phyloP scores from a whole-genome alignment of 2,113 vertebrate genomes.

The Tapirus terrestris region DNA sequence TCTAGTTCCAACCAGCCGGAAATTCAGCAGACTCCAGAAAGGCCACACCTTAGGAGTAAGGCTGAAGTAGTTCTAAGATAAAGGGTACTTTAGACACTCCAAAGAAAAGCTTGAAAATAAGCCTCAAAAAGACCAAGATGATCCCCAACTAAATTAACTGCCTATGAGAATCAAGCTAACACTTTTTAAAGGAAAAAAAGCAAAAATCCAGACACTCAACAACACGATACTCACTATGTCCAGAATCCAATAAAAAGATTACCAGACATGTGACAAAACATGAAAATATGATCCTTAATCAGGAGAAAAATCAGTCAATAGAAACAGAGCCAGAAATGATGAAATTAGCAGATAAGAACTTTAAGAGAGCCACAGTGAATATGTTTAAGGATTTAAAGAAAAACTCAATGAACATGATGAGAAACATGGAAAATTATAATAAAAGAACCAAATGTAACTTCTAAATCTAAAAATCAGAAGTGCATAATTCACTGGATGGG shows the following conservation, averaged over 20 bases:
- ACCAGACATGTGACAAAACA: neutral
- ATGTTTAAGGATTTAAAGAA: constrained; percentile 20
- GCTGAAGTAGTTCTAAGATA: neutral
- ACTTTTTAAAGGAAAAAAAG: neutral
- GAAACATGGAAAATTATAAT: constrained; percentile 12
- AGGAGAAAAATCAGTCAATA: neutral
- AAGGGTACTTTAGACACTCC: neutral
- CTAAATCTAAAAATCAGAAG: neutral
- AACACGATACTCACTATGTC: neutral
- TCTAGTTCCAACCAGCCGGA: neutral
- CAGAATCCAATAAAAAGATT: neutral
- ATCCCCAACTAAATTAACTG: neutral
- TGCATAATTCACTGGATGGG: neutral
- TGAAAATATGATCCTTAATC: neutral
- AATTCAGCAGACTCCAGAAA: neutral
- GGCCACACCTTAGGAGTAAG: neutral
- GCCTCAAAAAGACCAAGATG: neutral
- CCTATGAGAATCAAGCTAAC: neutral
- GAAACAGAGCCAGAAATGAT: neutral
- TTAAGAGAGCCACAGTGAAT: neutral
- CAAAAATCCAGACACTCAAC: neutral
- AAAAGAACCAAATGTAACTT: neutral
- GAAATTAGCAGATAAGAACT: neutral
- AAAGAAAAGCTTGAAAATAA: neutral
- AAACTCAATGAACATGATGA: neutral